Percentiles rank a stretch among this genome's conserved stretches.
phyloP scores from a whole-genome alignment of 2,888 invertebrate genomes.

The Linhomoeus sp. region DNA sequence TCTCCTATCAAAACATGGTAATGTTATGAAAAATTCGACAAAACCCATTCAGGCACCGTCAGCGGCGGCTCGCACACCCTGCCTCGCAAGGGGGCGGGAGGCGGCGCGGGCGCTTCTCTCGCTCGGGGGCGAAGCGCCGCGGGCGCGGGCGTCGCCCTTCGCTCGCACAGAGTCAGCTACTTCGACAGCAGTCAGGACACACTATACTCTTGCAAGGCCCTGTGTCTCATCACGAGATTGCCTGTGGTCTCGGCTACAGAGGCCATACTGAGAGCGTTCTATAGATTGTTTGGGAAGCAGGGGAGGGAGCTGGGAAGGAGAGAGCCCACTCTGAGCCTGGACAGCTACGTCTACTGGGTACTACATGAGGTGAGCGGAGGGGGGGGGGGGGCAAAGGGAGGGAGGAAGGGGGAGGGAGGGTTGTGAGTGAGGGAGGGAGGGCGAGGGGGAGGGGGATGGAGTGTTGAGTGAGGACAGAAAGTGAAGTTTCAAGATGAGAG shows the following conservation, averaged over 20 bases:
- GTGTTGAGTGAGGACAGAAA: no score
- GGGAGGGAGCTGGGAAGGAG: conserved; percentile 37
- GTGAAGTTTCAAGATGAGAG: no score
- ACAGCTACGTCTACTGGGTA: conserved; percentile 83
- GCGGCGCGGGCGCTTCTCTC: no score
- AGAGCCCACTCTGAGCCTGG: conserved; percentile 44
- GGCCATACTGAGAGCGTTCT: conserved; percentile 44
- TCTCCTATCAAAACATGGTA: no score
- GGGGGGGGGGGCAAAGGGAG: no score
- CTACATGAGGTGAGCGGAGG: conserved; percentile 84
- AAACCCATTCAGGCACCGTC: background rate
- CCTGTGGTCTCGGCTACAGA: conserved; percentile 63
- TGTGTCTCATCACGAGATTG: conserved; percentile 71
- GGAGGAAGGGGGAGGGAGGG: no score
- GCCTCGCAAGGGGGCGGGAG: conserved; percentile 8
- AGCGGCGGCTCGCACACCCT: conserved; percentile 22
- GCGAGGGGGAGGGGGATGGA: no score
- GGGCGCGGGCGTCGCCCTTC: background rate
- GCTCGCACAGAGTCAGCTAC: conserved; percentile 18
- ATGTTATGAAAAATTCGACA: no score
- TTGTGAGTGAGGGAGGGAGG: no score
- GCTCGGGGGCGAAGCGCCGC: no score
- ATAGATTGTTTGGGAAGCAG: conserved; percentile 28
- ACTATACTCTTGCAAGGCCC: conserved; percentile 67
- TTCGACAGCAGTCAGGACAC: conserved; percentile 84